A percentile compares a stretch with the other conserved stretches of the same genome.
Conservation (phyloP, 2,888 invertebrate species). For the Drosophila anomelani region DNA sequence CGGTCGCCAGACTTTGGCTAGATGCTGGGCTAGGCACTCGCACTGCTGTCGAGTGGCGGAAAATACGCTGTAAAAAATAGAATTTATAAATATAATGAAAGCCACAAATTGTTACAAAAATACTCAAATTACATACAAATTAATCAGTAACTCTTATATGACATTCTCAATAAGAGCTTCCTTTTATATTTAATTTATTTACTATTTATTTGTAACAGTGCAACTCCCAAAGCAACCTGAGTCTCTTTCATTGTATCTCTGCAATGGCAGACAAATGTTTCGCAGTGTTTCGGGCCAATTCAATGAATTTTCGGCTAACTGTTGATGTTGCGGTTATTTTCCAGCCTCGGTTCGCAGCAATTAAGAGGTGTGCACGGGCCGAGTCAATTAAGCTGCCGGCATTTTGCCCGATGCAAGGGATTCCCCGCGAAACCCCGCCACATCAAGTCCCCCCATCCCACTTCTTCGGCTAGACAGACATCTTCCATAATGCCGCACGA, state of each 20-base stretch:
- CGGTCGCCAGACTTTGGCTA: conserved; percentile 24
- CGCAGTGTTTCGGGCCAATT: conserved; percentile 36
- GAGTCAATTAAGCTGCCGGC: conserved; percentile 65
- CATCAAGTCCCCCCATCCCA: conserved; percentile 1
- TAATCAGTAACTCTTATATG: too few relatives aligned
- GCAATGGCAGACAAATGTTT: conserved; percentile 39
- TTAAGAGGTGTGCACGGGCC: conserved; percentile 69
- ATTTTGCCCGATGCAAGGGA: conserved; percentile 11
- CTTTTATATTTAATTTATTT: neutral
- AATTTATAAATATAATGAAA: too few relatives aligned
- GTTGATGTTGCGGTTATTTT: conserved; percentile 69
- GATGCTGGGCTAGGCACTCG: conserved; percentile 36
- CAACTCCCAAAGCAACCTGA: neutral
- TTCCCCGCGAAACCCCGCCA: conserved; percentile 3
- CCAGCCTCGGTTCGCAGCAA: conserved; percentile 55
- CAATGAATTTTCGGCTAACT: conserved; percentile 64
- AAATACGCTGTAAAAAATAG: neutral
- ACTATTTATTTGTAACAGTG: neutral
- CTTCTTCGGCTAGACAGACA: conserved; percentile 42
- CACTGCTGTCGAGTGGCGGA: too few relatives aligned
- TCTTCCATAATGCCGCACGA: conserved; percentile 58
- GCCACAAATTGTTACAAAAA: too few relatives aligned
- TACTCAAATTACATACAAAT: neutral
- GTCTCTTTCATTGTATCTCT: conserved; percentile 3
- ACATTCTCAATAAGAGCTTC: neutral